A percentile compares a stretch with the other conserved stretches of the same genome.
These are phyloP conservation scores for Porphyrio hochstetteri DNA, from an alignment of 2,113 vertebrate species.

Conservation along the genomic window DNA sequence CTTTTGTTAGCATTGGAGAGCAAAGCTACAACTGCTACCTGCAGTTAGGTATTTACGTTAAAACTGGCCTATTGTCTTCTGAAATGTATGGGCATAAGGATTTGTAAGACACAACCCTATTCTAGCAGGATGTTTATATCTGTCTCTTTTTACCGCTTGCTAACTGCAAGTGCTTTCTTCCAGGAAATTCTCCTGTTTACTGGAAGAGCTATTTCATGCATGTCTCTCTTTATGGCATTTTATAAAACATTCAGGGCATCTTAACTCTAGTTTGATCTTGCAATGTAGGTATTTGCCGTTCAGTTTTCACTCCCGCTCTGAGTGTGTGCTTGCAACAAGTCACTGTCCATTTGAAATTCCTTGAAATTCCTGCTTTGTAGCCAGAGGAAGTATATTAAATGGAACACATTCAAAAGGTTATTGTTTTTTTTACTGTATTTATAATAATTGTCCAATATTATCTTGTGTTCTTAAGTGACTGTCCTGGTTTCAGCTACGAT, in stretches of 20 bases:
- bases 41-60: not conserved
- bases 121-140: not conserved
- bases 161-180: not conserved
- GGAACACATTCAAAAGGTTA: not conserved
- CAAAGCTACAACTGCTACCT: not conserved
- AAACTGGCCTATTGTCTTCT: not conserved
- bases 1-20: not conserved
- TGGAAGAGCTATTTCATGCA: not conserved
- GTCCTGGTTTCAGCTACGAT: too few species aligned
- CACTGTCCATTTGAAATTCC: not conserved
- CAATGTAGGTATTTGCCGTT: not conserved
- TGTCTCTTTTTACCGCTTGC: not conserved
- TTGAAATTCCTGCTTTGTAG: not conserved
- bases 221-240: not conserved
- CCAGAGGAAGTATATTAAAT: not conserved
- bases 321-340: fast-evolving
- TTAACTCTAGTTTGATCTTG: not conserved
- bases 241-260: not conserved
- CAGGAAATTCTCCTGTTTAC: not conserved
- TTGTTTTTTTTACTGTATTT: not conserved
- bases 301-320: fast-evolving
- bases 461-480: not conserved
- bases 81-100: not conserved
- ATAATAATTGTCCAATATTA: not conserved
- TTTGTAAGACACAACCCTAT: not conserved